These are phyloP conservation scores for Sarcophaga peregrina DNA, from an alignment of 1,140 invertebrate genomes.

Conservation along the genomic window DNA sequence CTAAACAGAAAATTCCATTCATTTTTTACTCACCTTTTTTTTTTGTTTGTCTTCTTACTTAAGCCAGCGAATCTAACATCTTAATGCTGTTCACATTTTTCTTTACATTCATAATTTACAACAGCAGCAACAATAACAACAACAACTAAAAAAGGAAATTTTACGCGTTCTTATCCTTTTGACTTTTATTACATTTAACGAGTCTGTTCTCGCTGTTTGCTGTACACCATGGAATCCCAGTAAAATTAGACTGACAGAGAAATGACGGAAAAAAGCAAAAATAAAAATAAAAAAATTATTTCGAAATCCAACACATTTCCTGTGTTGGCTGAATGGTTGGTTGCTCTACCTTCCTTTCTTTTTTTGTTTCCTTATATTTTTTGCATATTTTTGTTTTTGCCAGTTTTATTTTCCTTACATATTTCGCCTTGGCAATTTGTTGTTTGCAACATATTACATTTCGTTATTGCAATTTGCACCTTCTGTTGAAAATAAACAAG, in stretches of 20 bases:
- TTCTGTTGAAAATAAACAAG: constrained; percentile 13
- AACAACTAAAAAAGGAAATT: not conserved
- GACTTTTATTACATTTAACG: constrained; percentile 19
- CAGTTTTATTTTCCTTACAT: not conserved
- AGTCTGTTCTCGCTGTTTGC: not conserved
- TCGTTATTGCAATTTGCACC: constrained; percentile 24
- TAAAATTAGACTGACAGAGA: too few relatives aligned
- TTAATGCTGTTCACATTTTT: constrained; percentile 7
- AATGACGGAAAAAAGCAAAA: too few relatives aligned
- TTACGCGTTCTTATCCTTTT: constrained; percentile 23
- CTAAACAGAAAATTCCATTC: not conserved
- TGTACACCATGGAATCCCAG: not conserved
- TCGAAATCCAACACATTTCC: not conserved
- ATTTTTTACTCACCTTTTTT: not conserved
- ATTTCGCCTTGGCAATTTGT: constrained; percentile 17
- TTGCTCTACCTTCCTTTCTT: not conserved
- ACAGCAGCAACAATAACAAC: not conserved
- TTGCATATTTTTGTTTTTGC: not conserved
- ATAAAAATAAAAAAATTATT: not conserved
- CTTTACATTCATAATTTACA: not conserved
- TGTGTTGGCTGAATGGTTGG: not conserved
- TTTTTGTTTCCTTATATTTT: not conserved
- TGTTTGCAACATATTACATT: constrained; percentile 27
- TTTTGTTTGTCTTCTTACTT: too few relatives aligned
- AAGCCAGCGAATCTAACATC: not conserved